Evolutionary conservation across 1,140 invertebrate genomes (phyloP), one percentile per base, ranked within the genome.

Genomic region (Drusus annulatus): DNA sequence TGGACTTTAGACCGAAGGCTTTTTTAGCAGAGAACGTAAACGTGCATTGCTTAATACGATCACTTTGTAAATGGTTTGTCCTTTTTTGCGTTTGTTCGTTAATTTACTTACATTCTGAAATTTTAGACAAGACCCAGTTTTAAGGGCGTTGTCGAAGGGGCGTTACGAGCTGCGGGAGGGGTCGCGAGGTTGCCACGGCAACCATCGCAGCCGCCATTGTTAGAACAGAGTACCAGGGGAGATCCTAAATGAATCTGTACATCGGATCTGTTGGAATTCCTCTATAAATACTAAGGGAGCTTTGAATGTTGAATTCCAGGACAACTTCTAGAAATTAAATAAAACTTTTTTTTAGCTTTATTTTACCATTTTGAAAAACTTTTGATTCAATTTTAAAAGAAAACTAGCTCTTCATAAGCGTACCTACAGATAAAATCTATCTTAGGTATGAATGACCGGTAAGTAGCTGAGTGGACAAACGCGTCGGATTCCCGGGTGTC

Each of bases 161-260:
- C 69, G 69, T 56, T 54, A 16, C 69, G 51, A 52, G 7, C 36
- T 8, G 36, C 65, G 21, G 31, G 65, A 17, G 65, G 65, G 65
- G 65, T 54, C 36, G 74, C 45, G 56, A 6, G 19, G 79, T 77
- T 65, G 25, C 80, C 80, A 81, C 77, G 80, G 80, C 75, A 71
- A 81, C 80, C 7, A 68, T 74, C 62, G 74, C 73, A 50, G 63
- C 77, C 45, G 68, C 79, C 79, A 80, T 80, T 80, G 79, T 80
- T 80, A 56, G 60, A 58, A 71, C 21, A 21, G 28, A 71, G 68
- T 78, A 63, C 75, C 54, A 10, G 60, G 54, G 54, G 28, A 50
- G 36, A 50, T 19, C 19, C 54, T 25, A 56, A 60, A 63, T 62
- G 74, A 76, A 76, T 76, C 54, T 56, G 56, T 50, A 76, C 74